These are phyloP conservation scores for Aleadryas rufinucha DNA, from an alignment of 2,113 vertebrate species.

Conservation along the genomic window DNA sequence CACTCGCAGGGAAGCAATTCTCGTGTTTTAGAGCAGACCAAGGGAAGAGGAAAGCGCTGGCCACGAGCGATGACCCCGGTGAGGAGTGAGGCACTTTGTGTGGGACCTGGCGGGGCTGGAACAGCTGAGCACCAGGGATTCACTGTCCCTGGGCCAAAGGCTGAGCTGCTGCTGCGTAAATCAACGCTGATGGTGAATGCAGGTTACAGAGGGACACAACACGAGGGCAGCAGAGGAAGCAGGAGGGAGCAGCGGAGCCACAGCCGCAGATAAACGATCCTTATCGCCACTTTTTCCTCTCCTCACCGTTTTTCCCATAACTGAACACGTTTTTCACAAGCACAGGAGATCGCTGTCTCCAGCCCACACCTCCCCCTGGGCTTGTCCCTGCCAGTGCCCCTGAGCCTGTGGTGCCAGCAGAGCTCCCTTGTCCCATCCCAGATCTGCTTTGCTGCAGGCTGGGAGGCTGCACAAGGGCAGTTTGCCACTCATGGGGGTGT, in stretches of 20 bases:
- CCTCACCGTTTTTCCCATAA: not conserved
- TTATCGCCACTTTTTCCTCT: not conserved
- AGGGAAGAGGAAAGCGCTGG: not conserved
- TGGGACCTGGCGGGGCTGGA: not conserved
- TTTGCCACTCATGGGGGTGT: not conserved
- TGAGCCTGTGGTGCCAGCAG: not conserved
- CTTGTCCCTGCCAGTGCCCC: not conserved
- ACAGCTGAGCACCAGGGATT: not conserved
- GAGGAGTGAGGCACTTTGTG: not conserved
- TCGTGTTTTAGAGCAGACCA: not conserved
- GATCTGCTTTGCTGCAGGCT: not conserved
- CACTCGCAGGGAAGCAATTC: not conserved
- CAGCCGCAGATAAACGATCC: not conserved
- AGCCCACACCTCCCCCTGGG: rapidly evolving
- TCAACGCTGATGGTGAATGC: not conserved
- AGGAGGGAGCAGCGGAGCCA: not conserved
- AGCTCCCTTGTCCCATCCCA: not conserved
- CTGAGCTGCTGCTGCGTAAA: not conserved
- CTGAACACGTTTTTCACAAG: not conserved
- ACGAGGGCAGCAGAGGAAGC: not conserved
- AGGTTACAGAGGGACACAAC: not conserved
- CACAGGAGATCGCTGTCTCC: not conserved
- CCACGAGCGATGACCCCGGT: not conserved
- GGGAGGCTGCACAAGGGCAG: not conserved
- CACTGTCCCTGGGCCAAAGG: not conserved